Base-by-base conservation (phyloP, 2,113 vertebrate species). In the Chrysemys picta region DNA sequence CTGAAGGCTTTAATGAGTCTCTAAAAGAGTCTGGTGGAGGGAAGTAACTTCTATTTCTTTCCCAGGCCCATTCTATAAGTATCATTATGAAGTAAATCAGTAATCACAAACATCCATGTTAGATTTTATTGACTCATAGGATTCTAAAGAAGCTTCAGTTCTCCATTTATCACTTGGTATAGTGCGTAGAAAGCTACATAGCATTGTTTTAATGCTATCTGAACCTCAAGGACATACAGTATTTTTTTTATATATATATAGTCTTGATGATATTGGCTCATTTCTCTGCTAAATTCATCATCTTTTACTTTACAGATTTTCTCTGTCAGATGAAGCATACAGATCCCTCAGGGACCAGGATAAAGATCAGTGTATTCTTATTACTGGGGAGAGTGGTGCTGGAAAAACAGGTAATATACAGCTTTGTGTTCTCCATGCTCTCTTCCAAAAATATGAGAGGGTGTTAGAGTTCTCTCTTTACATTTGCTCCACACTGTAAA, bases 281-380 rank as follows among this genome's bases (percentile, higher is more conserved):
- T 3, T 25, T 87, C 5, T 17, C 49, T 88, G 90, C 42, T 92
- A n/a, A 38, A 0, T n/a, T 84, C 53, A 2, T 54, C 76, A 5
- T 62, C 52, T 88, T 75, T 85, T 94, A 10, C 93, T 92, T 97
- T 98, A n/a, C 98, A 99, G 99, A 94, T 99, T 99, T 89, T 99
- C 99, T 88, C 96, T 99, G 97, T 99, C 99, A 76, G 99, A 99
- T 94, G 99, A 99, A 98, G 99, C 99, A 4, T 99, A 99, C 96
- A 98, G 99, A 91, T 99, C 99, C n/a, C 98, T 99, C 92, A 98
- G 99, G 88, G 99, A 99, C 98, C 99, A 99, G 97, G 99, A 99
- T 97, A 99, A 99, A 97, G 99, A 99, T 97, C 99, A 99, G 57
- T 99, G 99, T 85, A 99, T 99, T 95, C 99, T 99, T 92, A 99